Evolutionary conservation across 1,140 invertebrate genomes (phyloP).

Genomic region (Stenopsyche tienmushanensis): DNA sequence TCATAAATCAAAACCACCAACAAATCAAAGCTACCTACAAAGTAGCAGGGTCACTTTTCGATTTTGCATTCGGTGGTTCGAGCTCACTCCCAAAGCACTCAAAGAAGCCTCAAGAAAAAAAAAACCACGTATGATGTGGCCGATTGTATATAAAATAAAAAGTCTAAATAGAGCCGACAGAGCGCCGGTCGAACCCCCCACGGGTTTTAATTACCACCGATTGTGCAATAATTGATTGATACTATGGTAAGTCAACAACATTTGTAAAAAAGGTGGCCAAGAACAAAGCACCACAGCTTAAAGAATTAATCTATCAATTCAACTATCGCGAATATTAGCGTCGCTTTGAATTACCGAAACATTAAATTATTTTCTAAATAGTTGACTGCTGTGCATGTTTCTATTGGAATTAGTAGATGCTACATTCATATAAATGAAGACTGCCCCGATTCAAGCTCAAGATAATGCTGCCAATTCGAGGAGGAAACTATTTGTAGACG

Average conservation of each 20-base stretch:
- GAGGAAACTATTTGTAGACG: too few relatives aligned
- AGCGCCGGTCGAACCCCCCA: neutral
- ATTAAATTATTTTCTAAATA: neutral
- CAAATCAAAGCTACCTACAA: slow-evolving; percentile 13
- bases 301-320: neutral
- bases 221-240: neutral
- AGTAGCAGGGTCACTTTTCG: too few relatives aligned
- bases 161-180: neutral
- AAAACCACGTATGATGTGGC: neutral
- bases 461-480: too few relatives aligned
- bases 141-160: neutral
- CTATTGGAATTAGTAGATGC: too few relatives aligned
- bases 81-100: too few relatives aligned
- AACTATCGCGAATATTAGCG: neutral
- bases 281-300: neutral
- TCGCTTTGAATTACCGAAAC: neutral
- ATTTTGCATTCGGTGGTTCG: too few relatives aligned
- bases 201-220: neutral
- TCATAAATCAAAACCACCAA: slow-evolving; percentile 20
- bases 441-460: too few relatives aligned
- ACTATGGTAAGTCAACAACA: neutral
- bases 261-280: neutral
- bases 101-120: too few relatives aligned
- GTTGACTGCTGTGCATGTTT: neutral
- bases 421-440: too few relatives aligned